These are phyloP conservation scores for Spongia lamella DNA, from an alignment of 37 sponge, comb jelly and placozoan genomes.

Conservation along the genomic window DNA sequence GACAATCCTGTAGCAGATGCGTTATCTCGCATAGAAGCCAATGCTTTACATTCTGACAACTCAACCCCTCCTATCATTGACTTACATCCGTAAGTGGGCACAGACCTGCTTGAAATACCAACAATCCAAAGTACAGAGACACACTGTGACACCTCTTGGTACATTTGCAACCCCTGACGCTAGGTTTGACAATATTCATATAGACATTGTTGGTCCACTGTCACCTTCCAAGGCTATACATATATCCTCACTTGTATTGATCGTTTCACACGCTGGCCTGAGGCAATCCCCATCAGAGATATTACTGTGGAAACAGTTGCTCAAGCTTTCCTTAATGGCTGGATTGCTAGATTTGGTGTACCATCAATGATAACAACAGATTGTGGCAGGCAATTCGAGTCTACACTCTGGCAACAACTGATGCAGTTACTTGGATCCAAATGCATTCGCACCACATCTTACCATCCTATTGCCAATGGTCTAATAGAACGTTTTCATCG, in stretches of 20 bases:
- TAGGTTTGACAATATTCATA: conserved; percentile 25
- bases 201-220: no score
- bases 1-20: conserved; percentile 41
- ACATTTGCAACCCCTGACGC: conserved; percentile 8
- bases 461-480: conserved; percentile 59
- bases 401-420: conserved; percentile 23
- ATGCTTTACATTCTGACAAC: not conserved
- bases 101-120: conserved; percentile 8
- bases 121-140: conserved; percentile 13
- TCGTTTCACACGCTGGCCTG: conserved; percentile 45
- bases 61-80: not conserved
- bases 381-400: conserved; percentile 33
- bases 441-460: conserved; percentile 47
- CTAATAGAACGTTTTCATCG: conserved; percentile 54
- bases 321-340: no score
- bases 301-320: no score
- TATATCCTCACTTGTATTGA: no score
- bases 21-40: conserved; percentile 10
- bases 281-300: conserved; percentile 32
- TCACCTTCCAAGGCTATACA: conserved; percentile 9
- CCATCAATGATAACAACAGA: conserved; percentile 34
- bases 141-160: conserved; percentile 10
- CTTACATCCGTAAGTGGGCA: conserved; percentile 12
- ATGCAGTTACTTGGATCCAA: conserved; percentile 20
- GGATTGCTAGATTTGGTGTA: conserved; percentile 42